A percentile compares a stretch with the other conserved stretches of the same genome.
phyloP scores from a whole-genome alignment of 2,113 vertebrate species.

The Vimba vimba region DNA sequence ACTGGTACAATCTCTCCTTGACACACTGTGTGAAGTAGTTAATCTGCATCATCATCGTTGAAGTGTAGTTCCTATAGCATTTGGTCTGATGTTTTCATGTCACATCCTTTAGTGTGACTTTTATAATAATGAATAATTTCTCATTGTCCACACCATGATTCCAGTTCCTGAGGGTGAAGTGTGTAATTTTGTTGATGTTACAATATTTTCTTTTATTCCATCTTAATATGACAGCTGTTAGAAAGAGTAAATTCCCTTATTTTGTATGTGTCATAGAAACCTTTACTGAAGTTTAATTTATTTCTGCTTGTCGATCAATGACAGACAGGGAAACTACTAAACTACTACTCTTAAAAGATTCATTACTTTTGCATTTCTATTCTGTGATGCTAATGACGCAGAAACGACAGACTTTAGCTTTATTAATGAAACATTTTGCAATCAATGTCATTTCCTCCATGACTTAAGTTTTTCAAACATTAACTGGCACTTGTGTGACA shows the following conservation, averaged over 20 bases:
- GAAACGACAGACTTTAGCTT: neutral
- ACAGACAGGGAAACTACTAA: neutral
- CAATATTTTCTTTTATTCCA: too few relatives aligned
- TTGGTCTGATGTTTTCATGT: neutral
- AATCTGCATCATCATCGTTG: slow-evolving; percentile 14
- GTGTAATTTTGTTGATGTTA: neutral
- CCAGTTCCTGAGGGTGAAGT: neutral
- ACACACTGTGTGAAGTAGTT: slow-evolving; percentile 2
- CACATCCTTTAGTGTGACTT: neutral
- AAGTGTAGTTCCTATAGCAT: slow-evolving; percentile 1
- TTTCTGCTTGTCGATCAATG: neutral
- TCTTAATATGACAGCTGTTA: neutral
- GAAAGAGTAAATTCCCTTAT: neutral
- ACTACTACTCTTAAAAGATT: neutral
- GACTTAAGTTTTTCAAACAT: neutral
- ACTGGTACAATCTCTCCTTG: slow-evolving; percentile 6
- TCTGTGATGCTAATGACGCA: neutral
- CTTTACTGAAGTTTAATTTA: neutral
- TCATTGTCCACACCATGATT: neutral
- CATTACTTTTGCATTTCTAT: neutral
- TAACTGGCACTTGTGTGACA: neutral
- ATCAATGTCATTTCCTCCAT: neutral
- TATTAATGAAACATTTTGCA: neutral
- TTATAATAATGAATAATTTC: neutral
- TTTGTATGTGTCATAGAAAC: too few relatives aligned